phyloP scores from a whole-genome alignment of 2,888 invertebrate species.

The Drosophila borborema region DNA sequence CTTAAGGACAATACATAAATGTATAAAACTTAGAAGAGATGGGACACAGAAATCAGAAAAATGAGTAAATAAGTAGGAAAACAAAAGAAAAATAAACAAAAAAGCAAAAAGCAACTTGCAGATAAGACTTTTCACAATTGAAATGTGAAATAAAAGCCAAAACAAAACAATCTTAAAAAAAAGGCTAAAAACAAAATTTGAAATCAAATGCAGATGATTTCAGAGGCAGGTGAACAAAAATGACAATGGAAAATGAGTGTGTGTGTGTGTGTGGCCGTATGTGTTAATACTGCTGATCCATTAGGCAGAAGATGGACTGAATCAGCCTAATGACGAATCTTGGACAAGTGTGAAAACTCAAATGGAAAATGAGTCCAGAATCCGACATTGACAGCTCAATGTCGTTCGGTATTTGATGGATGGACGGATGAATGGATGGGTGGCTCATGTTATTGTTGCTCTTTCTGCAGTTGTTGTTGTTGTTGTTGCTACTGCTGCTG shows the following conservation, averaged over 20 bases:
- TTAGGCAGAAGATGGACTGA: slow-evolving; percentile 48
- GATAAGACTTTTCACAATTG: slow-evolving; percentile 31
- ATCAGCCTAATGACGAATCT: slow-evolving; percentile 45
- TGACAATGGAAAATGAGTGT: slow-evolving; percentile 27
- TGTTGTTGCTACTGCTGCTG: background rate
- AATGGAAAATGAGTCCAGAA: slow-evolving; percentile 42
- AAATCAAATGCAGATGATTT: slow-evolving; percentile 65
- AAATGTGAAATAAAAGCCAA: slow-evolving; percentile 16
- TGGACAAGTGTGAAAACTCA: slow-evolving; percentile 45
- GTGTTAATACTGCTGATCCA: slow-evolving; percentile 41
- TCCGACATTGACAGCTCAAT: slow-evolving; percentile 43
- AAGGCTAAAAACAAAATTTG: slow-evolving; percentile 38
- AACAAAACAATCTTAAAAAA: slow-evolving; percentile 4
- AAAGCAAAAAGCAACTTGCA: slow-evolving; percentile 29
- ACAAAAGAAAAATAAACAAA: slow-evolving; percentile 5
- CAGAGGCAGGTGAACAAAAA: slow-evolving; percentile 58
- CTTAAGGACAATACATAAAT: background rate
- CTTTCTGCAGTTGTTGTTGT: background rate
- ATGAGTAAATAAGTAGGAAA: slow-evolving; percentile 1
- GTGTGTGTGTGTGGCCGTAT: slow-evolving; percentile 2
- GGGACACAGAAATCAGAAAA: background rate
- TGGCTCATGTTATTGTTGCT: slow-evolving; percentile 1
- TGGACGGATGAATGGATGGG: slow-evolving; percentile 30
- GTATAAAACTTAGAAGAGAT: background rate
- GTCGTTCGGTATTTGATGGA: slow-evolving; percentile 40